Evolutionary conservation across 2,797 vertebrate genomes (phyloP).

Genomic region (Sardinella longiceps): DNA sequence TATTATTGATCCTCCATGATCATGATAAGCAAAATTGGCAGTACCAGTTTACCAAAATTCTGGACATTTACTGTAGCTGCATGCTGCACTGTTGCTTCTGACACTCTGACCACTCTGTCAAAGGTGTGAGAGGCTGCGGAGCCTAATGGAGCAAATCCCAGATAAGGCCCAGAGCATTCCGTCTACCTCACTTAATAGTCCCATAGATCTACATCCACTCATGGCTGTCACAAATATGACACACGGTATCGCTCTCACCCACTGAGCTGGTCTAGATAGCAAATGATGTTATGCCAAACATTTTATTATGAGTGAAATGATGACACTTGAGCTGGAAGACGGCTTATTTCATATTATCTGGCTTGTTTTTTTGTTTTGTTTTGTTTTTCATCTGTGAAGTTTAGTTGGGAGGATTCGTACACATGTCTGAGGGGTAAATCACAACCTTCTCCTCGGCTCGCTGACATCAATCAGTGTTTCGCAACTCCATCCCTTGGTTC

Average conservation of each 20-base stretch:
- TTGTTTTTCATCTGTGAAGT: neutral
- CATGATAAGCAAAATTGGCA: neutral
- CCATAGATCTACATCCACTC: constrained; percentile 22
- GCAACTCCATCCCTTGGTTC: neutral
- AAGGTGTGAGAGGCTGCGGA: neutral
- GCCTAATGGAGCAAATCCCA: neutral
- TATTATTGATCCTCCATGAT: no score
- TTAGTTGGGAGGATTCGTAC: neutral
- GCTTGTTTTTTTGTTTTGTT: neutral
- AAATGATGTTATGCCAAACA: neutral
- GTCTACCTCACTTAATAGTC: constrained; percentile 19
- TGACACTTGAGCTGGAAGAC: neutral
- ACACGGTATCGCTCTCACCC: neutral
- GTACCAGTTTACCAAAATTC: neutral
- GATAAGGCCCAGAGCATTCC: constrained; percentile 10
- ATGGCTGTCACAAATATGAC: constrained; percentile 2
- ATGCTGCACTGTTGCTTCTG: neutral
- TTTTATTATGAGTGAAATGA: neutral
- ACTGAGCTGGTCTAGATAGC: neutral
- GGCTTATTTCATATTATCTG: neutral
- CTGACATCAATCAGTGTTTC: neutral
- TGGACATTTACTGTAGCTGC: neutral
- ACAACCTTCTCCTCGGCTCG: neutral
- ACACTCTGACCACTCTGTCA: constrained; percentile 20
- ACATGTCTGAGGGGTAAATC: neutral